Conservation (phyloP, 2,888 invertebrate species). For the Thecophora atra region DNA sequence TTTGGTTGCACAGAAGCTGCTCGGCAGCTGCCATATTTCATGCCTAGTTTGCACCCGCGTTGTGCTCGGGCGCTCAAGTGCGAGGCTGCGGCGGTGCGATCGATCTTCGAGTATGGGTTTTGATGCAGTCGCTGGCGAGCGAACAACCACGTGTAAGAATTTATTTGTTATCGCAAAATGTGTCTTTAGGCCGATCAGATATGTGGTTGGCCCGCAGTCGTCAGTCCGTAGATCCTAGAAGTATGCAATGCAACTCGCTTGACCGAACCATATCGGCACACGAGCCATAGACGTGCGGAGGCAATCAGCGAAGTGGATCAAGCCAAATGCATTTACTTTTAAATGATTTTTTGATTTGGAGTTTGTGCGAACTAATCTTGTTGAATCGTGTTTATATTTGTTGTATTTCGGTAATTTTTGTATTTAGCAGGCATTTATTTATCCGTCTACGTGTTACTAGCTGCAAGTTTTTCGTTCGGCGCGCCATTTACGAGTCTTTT, state of each 20-base stretch:
- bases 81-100: neutral
- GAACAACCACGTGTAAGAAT: slow-evolving; percentile 30
- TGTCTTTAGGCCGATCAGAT: slow-evolving; percentile 38
- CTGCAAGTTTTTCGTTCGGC: neutral
- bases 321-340: neutral
- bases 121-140: neutral
- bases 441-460: neutral
- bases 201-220: neutral
- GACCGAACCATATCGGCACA: neutral
- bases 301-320: slow-evolving; percentile 13
- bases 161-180: slow-evolving; percentile 37
- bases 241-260: slow-evolving; percentile 17
- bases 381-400: neutral
- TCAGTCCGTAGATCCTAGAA: slow-evolving; percentile 27
- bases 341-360: neutral
- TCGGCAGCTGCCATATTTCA: slow-evolving; percentile 17
- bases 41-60: slow-evolving; percentile 8
- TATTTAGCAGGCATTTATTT: too few species aligned
- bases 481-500: neutral
- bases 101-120: neutral
- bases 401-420: neutral
- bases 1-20: slow-evolving; percentile 28
- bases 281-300: neutral
- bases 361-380: slow-evolving; percentile 4
- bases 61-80: neutral